Evolutionary conservation across 2,113 vertebrate genomes (phyloP).

Genomic region (Equus przewalskii): DNA sequence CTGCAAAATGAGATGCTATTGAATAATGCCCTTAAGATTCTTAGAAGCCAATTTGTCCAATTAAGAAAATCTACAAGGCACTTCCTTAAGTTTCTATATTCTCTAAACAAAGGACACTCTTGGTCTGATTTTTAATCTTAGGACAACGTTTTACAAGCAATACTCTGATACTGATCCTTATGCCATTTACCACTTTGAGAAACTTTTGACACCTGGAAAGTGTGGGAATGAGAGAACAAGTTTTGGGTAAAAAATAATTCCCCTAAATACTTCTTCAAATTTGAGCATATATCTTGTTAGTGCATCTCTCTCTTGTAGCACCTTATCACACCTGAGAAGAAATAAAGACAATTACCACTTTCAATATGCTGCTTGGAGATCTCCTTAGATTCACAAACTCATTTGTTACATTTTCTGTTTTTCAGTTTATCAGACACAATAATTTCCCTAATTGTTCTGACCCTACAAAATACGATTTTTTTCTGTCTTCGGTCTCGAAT

Average conservation of each 20-base stretch:
- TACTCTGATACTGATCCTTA: background rate
- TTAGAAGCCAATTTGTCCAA: background rate
- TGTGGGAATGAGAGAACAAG: background rate
- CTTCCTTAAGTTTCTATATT: background rate
- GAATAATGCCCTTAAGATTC: background rate
- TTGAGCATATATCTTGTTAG: background rate
- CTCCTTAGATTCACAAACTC: background rate
- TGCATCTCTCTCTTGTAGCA: background rate
- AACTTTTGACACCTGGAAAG: background rate
- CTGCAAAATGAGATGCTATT: background rate
- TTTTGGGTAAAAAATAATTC: background rate
- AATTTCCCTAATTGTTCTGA: background rate
- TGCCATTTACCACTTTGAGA: background rate
- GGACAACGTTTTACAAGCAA: background rate
- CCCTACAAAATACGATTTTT: background rate
- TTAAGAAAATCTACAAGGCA: background rate
- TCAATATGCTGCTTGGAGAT: background rate
- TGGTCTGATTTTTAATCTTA: background rate
- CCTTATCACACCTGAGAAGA: background rate
- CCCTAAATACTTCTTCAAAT: background rate
- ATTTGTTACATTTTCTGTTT: background rate
- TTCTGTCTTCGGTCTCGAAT: background rate
- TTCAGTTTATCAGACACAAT: background rate
- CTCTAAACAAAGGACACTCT: background rate
- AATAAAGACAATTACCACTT: background rate